Evolutionary conservation across 2,888 invertebrate genomes (phyloP).

Genomic region (Cerastoderma edule): DNA sequence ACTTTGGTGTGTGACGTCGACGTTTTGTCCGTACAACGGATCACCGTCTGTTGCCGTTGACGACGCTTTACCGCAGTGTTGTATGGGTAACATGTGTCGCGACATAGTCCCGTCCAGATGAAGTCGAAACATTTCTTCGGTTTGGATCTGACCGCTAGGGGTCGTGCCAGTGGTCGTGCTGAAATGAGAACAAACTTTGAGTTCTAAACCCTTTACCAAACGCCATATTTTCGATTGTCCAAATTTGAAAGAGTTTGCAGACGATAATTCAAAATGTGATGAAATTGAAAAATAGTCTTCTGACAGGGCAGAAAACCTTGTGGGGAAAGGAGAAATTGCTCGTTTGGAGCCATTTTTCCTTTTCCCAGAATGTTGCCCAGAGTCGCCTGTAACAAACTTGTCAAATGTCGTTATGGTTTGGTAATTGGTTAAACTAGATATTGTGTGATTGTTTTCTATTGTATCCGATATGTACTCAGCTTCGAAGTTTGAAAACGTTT

Average conservation of each 20-base stretch:
- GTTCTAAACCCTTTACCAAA: too few relatives aligned
- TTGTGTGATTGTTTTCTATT: too few relatives aligned
- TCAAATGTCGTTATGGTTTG: neutral
- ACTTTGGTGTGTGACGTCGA: slow-evolving; percentile 41
- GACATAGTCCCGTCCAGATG: slow-evolving; percentile 55
- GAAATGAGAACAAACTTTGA: slow-evolving; percentile 2
- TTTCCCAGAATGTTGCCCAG: slow-evolving; percentile 1
- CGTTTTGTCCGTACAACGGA: slow-evolving; percentile 43
- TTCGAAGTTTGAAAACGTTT: too few relatives aligned
- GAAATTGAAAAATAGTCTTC: too few relatives aligned
- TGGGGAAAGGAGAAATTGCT: neutral
- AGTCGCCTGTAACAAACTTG: neutral
- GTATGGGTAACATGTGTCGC: slow-evolving; percentile 51
- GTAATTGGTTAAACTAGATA: neutral
- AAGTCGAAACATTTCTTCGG: slow-evolving; percentile 48
- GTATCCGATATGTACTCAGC: too few relatives aligned
- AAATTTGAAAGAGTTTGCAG: too few relatives aligned
- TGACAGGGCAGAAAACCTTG: neutral
- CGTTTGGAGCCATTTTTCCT: neutral
- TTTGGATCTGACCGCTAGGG: neutral
- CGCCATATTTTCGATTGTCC: too few relatives aligned
- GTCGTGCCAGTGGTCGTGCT: neutral
- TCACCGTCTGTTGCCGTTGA: slow-evolving; percentile 46
- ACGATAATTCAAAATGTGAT: too few relatives aligned
- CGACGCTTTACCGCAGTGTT: slow-evolving; percentile 45